Percentiles rank a stretch among this genome's conserved stretches.
Conservation (phyloP, 2,888 invertebrate genomes). For the Synanthedon andrenaeformis region DNA sequence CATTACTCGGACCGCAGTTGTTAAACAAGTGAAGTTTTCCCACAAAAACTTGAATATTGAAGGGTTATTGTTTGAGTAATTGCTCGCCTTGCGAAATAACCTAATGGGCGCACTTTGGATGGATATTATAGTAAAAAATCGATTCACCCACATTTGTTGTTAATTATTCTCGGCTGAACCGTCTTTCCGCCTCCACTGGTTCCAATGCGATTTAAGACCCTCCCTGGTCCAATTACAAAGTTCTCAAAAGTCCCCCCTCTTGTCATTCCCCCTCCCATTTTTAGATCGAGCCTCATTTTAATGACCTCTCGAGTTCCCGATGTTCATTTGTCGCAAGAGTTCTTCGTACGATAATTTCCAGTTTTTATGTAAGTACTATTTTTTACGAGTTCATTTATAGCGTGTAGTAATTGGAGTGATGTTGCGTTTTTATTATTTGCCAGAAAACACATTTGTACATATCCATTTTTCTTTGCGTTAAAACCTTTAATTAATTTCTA, state of each 20-base stretch:
- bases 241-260: constrained; percentile 52
- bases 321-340: constrained; percentile 68
- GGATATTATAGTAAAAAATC: constrained; percentile 49
- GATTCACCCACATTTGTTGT: constrained; percentile 70
- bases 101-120: constrained; percentile 43
- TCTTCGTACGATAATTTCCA: constrained; percentile 61
- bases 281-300: constrained; percentile 67
- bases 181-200: constrained; percentile 65
- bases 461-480: too few relatives aligned
- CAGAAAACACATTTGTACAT: too few relatives aligned
- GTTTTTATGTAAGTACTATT: constrained; percentile 19
- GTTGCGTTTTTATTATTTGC: background rate
- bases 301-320: constrained; percentile 67
- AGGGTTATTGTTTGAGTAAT: constrained; percentile 56
- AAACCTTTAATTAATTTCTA: too few relatives aligned
- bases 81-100: constrained; percentile 48
- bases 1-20: constrained; percentile 47
- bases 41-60: constrained; percentile 59
- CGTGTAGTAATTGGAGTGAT: background rate
- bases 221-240: constrained; percentile 68
- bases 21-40: constrained; percentile 58
- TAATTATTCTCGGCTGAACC: constrained; percentile 67
- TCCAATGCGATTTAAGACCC: constrained; percentile 67
- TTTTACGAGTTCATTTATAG: constrained; percentile 6
- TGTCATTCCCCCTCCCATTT: constrained; percentile 48